Base-by-base conservation (phyloP, 2,888 invertebrate species). In the Xanthia icteritia region DNA sequence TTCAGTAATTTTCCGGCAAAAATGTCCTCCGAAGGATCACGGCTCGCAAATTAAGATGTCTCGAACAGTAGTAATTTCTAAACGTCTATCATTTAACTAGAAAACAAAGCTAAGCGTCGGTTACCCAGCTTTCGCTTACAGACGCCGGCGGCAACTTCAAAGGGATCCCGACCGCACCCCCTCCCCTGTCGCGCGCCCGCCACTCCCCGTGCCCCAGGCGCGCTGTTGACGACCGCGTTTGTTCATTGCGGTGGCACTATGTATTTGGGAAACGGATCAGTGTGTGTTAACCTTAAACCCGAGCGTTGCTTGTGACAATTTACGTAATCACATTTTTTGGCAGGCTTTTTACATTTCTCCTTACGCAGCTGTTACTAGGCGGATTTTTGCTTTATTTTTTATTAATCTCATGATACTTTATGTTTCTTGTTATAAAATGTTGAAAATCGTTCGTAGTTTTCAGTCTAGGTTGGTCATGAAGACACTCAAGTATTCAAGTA, bases 21-120 rank as follows among this genome's bases (percentile, higher is more conserved):
- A 83, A 83, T 83, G 73, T 88, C 86, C 82, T 85, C 85, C 85
- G 87, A 87, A 84, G 87, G 89, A 89, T 88, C 88, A 86, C 73
- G 81, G 78, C 70, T 74, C 65, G 77, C 58, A 84, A 88, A 86
- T 88, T 83, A 88, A 86, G 89, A 90, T 89, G 91, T 92, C 92
- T 90, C 88, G 89, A 92, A 93, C 94, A 93, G 91, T 93, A 90
- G 92, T 92, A 93, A 94, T 94, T 93, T 90, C 91, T 90, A 91
- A 92, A 91, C 88, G 92, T 92, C 93, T 94, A 94, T 94, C 94
- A 95, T 95, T 95, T 94, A 94, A 95, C 92, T 93, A 91, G 94
- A 94, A 95, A 95, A 96, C 95, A 96, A 96, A 96, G 95, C 95
- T 94, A 94, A 95, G 94, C 95, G 94, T 92, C 89, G 95, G 95